Evolutionary conservation across 2,113 vertebrate species (phyloP).

Genomic region (Crocuta crocuta): DNA sequence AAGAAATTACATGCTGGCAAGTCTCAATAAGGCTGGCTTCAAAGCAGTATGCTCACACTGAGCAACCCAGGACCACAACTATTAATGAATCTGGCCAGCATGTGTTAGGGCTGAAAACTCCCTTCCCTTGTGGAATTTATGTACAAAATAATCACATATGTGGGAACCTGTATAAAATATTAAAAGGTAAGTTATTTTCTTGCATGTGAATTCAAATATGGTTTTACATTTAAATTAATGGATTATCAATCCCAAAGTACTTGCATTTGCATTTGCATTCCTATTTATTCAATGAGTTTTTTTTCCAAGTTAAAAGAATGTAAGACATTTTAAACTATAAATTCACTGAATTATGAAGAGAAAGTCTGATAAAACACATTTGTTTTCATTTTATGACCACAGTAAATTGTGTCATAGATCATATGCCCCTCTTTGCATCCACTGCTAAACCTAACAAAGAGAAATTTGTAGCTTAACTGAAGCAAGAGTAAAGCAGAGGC

Average conservation of each 20-base stretch:
- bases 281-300: not conserved
- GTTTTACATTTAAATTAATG: not conserved
- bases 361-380: not conserved
- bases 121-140: not conserved
- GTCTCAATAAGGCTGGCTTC: not conserved
- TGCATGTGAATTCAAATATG: not conserved
- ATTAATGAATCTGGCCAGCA: not conserved
- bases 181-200: not conserved
- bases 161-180: not conserved
- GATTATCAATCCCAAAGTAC: not conserved
- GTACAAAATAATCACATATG: not conserved
- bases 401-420: not conserved
- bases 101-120: not conserved
- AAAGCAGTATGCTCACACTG: too few species aligned
- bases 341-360: not conserved
- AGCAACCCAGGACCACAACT: not conserved
- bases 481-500: not conserved
- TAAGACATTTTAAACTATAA: not conserved
- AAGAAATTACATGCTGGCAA: not conserved
- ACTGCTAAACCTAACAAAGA: not conserved
- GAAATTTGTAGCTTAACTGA: not conserved
- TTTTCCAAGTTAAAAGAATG: not conserved
- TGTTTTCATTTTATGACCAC: not conserved
- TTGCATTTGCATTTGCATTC: not conserved
- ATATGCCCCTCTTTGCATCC: not conserved